Conservation (phyloP, 2,113 vertebrate genomes). For the Megaceryle maxima region DNA sequence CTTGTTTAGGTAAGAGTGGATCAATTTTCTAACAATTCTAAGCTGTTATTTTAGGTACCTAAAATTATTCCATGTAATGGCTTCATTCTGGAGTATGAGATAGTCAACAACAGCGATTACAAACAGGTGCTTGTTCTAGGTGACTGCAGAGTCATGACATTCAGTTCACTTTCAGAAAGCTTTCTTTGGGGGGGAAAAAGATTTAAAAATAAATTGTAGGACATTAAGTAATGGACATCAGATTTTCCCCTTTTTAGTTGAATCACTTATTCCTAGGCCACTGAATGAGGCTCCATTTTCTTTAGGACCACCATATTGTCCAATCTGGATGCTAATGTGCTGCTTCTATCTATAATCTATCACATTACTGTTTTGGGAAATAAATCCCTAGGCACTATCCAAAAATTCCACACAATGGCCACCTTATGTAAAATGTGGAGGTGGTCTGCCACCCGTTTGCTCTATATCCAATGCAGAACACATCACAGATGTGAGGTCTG, state of each 20-base stretch:
- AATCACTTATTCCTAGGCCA: not conserved
- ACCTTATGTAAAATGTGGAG: accelerated
- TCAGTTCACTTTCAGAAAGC: not conserved
- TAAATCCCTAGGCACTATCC: not conserved
- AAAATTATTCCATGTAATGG: not conserved
- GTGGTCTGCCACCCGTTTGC: not conserved
- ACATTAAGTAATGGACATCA: not conserved
- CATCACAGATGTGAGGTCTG: not conserved
- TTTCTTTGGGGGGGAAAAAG: not conserved
- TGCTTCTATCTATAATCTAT: not conserved
- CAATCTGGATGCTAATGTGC: not conserved
- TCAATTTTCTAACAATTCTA: not conserved
- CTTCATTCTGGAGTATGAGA: not conserved
- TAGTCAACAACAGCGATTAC: not conserved
- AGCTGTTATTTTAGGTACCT: not conserved
- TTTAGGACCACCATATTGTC: not conserved
- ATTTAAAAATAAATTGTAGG: not conserved
- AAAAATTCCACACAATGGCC: not conserved
- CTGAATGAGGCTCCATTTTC: not conserved
- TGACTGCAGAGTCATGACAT: not conserved
- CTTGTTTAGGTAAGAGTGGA: not conserved
- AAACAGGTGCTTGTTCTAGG: not conserved
- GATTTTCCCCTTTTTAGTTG: not conserved
- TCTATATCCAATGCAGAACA: not conserved
- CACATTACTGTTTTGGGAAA: not conserved